Evolutionary conservation across 2,888 invertebrate genomes (phyloP).

Genomic region (Lasioglossum morio): DNA sequence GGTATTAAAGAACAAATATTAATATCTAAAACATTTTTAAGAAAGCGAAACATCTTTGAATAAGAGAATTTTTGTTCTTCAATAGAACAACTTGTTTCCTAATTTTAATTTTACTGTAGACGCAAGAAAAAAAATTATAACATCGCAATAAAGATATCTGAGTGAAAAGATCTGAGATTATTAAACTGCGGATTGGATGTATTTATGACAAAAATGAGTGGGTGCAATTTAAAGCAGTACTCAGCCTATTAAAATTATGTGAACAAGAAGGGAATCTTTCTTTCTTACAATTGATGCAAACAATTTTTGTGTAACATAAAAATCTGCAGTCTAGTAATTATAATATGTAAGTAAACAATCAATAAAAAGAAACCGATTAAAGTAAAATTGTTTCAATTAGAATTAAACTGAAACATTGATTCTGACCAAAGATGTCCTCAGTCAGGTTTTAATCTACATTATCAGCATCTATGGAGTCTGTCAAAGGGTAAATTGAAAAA

Average conservation of each 20-base stretch:
- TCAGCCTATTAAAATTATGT: background rate
- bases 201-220: background rate
- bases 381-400: background rate
- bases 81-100: no score
- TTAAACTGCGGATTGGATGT: background rate
- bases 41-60: background rate
- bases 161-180: background rate
- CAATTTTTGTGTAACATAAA: background rate
- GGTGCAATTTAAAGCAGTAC: background rate
- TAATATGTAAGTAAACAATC: background rate
- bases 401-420: background rate
- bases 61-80: background rate
- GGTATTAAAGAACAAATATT: background rate
- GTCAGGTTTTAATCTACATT: no score
- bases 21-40: background rate
- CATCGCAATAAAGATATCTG: no score
- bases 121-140: no score
- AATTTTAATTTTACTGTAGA: no score
- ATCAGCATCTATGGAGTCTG: no score
- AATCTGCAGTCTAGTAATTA: background rate
- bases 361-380: background rate
- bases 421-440: background rate
- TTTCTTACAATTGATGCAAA: background rate
- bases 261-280: background rate
- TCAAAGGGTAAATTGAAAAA: background rate